phyloP scores from a whole-genome alignment of 1,140 invertebrate genomes.

The Lamellibrachia luymesi region DNA sequence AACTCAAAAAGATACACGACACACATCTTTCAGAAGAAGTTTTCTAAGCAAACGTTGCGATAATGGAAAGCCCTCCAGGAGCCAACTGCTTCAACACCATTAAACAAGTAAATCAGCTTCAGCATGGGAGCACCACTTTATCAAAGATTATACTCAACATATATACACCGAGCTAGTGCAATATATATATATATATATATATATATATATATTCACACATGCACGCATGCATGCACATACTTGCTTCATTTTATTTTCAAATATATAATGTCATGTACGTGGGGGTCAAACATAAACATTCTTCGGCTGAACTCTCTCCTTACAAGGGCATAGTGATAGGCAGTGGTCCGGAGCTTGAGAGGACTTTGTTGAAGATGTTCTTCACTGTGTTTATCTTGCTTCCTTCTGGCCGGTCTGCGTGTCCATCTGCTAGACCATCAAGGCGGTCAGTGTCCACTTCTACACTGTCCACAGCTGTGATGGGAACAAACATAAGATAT shows the following conservation, averaged over 20 bases:
- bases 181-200: no score
- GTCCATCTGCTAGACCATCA: background rate
- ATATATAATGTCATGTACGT: background rate
- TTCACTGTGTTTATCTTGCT: conserved; percentile 22
- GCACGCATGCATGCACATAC: no score
- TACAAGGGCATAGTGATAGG: conserved; percentile 31
- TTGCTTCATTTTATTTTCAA: background rate
- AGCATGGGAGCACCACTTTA: no score
- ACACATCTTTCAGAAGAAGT: background rate
- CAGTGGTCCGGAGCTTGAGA: conserved; percentile 21
- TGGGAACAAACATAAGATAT: background rate
- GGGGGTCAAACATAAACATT: no score
- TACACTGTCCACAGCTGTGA: background rate
- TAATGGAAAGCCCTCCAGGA: background rate
- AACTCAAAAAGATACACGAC: background rate
- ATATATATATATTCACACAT: no score
- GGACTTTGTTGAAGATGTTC: conserved; percentile 23
- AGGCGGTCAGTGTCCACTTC: background rate
- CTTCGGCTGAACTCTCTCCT: background rate
- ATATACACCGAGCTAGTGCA: no score
- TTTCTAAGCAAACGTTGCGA: background rate
- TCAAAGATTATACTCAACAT: no score
- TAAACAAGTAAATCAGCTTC: no score
- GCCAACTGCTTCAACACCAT: no score
- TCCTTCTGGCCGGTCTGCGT: background rate